Conservation (phyloP, 2,888 invertebrate species). For the Drosophila heteroneura region DNA sequence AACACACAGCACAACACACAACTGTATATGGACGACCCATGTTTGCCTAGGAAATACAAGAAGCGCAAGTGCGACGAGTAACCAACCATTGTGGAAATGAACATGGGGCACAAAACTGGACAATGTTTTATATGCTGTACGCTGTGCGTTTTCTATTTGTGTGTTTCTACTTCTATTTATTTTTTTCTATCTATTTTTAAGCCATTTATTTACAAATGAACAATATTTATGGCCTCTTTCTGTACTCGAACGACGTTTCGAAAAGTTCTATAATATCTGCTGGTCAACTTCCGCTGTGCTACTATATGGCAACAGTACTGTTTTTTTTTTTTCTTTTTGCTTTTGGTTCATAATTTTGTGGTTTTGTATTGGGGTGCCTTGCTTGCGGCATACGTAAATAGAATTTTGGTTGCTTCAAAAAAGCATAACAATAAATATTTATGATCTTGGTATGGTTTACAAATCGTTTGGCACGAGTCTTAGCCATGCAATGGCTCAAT, state of each 20-base stretch:
- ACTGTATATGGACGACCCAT: constrained; percentile 18
- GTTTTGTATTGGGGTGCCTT: constrained; percentile 52
- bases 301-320: constrained; percentile 29
- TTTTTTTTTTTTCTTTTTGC: constrained; percentile 12
- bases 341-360: constrained; percentile 53
- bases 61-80: constrained; percentile 9
- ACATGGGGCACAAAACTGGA: constrained; percentile 52
- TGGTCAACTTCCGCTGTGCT: constrained; percentile 58
- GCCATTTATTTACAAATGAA: constrained; percentile 79
- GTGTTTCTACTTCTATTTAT: constrained; percentile 19
- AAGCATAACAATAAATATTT: constrained; percentile 33
- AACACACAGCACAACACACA: constrained; percentile 7
- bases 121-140: constrained; percentile 72
- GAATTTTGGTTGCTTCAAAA: not conserved
- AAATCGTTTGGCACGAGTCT: constrained; percentile 25
- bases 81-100: constrained; percentile 39
- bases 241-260: constrained; percentile 43
- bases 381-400: constrained; percentile 8
- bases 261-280: constrained; percentile 21
- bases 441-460: constrained; percentile 21
- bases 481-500: constrained; percentile 30
- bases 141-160: constrained; percentile 51
- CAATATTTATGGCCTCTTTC: constrained; percentile 79
- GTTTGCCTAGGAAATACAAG: constrained; percentile 64
- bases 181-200: constrained; percentile 31